Conservation (phyloP, 2,113 vertebrate genomes). For the Cyphomyrus plagiostoma region DNA sequence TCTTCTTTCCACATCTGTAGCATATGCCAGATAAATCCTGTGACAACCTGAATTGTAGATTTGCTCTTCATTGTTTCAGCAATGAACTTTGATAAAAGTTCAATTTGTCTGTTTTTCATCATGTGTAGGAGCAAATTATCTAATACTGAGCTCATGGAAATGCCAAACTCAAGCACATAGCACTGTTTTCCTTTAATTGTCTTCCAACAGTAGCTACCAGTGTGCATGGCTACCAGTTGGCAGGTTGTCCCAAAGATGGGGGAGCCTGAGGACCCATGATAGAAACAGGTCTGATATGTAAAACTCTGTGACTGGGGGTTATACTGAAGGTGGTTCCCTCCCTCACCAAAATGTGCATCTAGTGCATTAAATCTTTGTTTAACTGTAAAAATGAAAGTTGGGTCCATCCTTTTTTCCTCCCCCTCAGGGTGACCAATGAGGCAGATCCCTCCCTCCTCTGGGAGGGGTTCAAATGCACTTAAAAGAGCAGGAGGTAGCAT, state of each 20-base stretch:
- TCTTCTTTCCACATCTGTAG: too few species aligned
- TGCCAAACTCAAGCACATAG: slow-evolving; percentile 30
- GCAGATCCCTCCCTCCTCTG: slow-evolving; percentile 28
- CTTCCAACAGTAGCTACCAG: slow-evolving; percentile 21
- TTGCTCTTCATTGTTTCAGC: not conserved
- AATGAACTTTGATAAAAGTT: not conserved
- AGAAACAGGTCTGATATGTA: slow-evolving; percentile 31
- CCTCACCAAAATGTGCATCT: not conserved
- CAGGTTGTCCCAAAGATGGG: slow-evolving; percentile 30
- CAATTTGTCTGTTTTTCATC: not conserved
- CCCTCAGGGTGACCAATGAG: slow-evolving; percentile 46
- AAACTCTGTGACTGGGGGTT: too few species aligned
- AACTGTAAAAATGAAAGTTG: slow-evolving; percentile 33
- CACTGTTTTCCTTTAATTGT: not conserved
- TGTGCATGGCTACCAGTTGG: slow-evolving; percentile 33
- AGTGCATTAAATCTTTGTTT: accelerated
- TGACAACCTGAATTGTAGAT: not conserved
- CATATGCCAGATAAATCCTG: too few species aligned
- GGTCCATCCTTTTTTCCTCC: slow-evolving; percentile 40
- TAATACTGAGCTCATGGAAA: slow-evolving; percentile 19
- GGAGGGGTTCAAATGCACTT: not conserved
- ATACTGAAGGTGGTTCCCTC: not conserved
- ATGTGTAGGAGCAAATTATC: not conserved
- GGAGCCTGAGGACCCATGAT: slow-evolving; percentile 34
- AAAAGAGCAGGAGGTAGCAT: not conserved